phyloP scores from a whole-genome alignment of 2,113 vertebrate genomes.

The Chaetorhynchus papuensis region DNA sequence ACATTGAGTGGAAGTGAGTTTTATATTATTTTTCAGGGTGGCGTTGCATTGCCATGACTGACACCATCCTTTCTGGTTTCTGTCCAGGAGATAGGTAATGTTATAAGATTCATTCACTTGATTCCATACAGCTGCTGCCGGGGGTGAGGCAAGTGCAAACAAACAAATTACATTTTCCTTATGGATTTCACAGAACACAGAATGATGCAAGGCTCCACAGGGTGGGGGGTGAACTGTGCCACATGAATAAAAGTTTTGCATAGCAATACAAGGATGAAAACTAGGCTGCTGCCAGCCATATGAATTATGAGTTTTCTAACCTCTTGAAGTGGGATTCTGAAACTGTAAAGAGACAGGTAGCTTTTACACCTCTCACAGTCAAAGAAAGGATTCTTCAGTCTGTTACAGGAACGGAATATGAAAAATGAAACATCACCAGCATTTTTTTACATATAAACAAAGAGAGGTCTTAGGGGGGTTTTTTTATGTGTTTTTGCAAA shows the following conservation, averaged over 20 bases:
- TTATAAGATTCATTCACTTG: background rate
- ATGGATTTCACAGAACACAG: background rate
- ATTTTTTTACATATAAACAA: background rate
- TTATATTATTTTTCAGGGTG: background rate
- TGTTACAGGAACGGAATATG: background rate
- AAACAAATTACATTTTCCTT: background rate
- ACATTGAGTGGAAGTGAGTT: background rate
- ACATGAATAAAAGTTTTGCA: background rate
- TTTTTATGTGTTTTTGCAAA: background rate
- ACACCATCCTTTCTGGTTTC: background rate
- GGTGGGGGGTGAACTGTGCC: background rate
- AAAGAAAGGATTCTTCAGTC: background rate
- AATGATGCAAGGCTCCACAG: background rate
- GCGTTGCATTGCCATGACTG: background rate
- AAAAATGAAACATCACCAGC: background rate
- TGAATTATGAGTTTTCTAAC: background rate
- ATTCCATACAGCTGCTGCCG: background rate
- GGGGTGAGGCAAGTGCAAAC: background rate
- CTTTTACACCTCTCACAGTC: background rate
- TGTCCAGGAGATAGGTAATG: background rate
- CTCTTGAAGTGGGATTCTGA: background rate
- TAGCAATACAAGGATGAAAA: background rate
- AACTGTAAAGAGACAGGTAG: background rate
- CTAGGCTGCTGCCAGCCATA: background rate
- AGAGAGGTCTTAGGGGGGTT: accelerated